Conservation (phyloP, 2,888 invertebrate species). For the Phengaris alcon region DNA sequence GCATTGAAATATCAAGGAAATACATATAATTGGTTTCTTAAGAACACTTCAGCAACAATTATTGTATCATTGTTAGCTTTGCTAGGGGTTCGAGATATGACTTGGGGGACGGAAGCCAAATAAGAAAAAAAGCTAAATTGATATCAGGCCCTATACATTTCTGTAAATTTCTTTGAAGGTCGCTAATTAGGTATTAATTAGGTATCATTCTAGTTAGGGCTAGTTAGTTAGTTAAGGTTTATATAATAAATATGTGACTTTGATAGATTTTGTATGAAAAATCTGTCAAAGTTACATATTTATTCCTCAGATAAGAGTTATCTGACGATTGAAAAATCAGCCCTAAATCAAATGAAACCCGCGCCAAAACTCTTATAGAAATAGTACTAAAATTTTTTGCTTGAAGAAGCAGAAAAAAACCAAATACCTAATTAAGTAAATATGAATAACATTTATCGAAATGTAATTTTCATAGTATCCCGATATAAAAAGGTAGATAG, state of each 20-base stretch:
- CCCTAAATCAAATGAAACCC: background rate
- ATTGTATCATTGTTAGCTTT: conserved; percentile 5
- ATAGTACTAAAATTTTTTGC: background rate
- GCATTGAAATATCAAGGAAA: conserved; percentile 8
- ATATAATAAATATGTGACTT: no score
- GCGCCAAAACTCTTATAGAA: background rate
- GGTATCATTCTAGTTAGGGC: background rate
- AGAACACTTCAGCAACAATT: background rate
- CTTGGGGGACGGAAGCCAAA: conserved; percentile 2
- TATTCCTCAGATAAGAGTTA: no score
- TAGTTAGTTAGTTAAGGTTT: no score
- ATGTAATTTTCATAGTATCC: no score
- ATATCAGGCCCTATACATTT: background rate
- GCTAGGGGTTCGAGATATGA: background rate
- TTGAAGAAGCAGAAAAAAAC: background rate
- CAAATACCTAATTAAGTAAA: no score
- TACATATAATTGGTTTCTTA: conserved; percentile 24
- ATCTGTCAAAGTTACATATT: no score
- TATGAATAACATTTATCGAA: no score
- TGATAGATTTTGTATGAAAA: no score
- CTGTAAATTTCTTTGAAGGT: background rate
- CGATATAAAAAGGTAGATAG: no score
- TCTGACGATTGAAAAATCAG: no score
- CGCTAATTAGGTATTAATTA: background rate
- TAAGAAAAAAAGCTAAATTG: conserved; percentile 5